Conservation (phyloP, 2,797 vertebrate species). For the Phalanger gymnotis region DNA sequence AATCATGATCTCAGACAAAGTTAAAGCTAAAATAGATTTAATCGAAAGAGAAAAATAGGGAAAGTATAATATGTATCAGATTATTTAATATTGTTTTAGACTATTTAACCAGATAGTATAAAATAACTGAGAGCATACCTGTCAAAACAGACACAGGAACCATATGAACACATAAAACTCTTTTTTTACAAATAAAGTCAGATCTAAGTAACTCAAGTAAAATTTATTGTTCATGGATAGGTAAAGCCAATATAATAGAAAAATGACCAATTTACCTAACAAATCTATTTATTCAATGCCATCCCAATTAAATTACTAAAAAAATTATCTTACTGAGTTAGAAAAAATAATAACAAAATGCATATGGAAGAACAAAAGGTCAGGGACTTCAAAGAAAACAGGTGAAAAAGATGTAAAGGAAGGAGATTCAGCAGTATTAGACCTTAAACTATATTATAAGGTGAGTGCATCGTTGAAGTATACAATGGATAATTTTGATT, state of each 20-base stretch:
- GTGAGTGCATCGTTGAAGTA: neutral
- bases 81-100: neutral
- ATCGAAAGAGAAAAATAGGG: neutral
- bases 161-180: neutral
- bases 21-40: neutral
- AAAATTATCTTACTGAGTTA: neutral
- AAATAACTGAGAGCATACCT: neutral
- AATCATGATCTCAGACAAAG: neutral
- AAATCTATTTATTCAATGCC: neutral
- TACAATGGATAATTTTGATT: neutral
- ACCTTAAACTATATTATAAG: neutral
- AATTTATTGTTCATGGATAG: neutral
- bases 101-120: neutral
- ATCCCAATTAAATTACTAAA: neutral
- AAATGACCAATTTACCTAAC: neutral
- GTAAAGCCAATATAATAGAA: neutral
- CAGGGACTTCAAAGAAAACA: neutral
- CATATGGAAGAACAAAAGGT: neutral
- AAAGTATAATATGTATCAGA: neutral
- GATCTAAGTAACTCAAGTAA: neutral
- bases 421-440: neutral
- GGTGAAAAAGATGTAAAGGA: neutral
- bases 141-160: neutral
- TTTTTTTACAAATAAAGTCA: neutral
- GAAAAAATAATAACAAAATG: neutral